Conservation (phyloP, 37 sponge, comb jelly and placozoan genomes). For the Halisarca cf. caerulea region DNA sequence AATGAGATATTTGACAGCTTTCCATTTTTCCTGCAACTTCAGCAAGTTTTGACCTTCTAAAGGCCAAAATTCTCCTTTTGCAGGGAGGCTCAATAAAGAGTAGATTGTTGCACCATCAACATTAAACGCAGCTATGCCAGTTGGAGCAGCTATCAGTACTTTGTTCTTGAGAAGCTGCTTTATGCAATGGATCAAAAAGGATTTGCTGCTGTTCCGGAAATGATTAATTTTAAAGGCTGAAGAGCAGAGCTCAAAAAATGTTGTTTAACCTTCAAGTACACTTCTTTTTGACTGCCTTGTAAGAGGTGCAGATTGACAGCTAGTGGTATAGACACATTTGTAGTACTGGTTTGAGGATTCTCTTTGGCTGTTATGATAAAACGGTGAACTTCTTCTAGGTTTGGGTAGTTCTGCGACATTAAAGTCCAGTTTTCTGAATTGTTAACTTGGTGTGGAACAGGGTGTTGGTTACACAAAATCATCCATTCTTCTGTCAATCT, state of each 20-base stretch:
- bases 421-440: slow-evolving; percentile 28
- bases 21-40: not conserved
- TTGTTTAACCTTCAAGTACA: slow-evolving; percentile 40
- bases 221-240: slow-evolving; percentile 29
- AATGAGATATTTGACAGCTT: slow-evolving; percentile 33
- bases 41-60: not conserved
- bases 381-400: slow-evolving; percentile 31
- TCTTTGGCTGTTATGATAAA: slow-evolving; percentile 20
- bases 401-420: slow-evolving; percentile 22
- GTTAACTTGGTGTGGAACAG: not conserved
- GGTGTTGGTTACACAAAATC: slow-evolving; percentile 36
- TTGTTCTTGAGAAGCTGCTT: slow-evolving; percentile 28
- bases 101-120: slow-evolving; percentile 2
- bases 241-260: not conserved
- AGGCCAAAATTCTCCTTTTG: slow-evolving; percentile 34
- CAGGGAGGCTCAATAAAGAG: slow-evolving; percentile 9
- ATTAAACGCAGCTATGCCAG: slow-evolving; percentile 62
- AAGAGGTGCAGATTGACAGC: not conserved
- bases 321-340: not conserved
- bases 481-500: slow-evolving; percentile 57
- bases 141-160: slow-evolving; percentile 50
- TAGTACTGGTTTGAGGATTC: slow-evolving; percentile 1
- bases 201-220: slow-evolving; percentile 51
- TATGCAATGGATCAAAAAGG: slow-evolving; percentile 52
- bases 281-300: slow-evolving; percentile 42